phyloP scores from a whole-genome alignment of 2,113 vertebrate species.

The Cygnus atratus region DNA sequence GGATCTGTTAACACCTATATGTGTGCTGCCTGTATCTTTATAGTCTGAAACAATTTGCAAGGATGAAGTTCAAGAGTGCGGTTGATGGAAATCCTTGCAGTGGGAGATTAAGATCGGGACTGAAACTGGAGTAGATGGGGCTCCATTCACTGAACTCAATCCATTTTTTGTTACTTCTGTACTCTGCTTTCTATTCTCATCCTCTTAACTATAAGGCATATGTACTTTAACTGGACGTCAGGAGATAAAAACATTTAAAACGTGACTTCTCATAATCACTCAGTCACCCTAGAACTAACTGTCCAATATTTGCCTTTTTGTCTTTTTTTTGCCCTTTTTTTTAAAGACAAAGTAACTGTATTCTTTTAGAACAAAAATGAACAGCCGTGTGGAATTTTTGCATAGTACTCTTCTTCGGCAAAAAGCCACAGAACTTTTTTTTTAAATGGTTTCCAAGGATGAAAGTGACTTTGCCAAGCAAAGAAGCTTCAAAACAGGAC shows the following conservation, averaged over 20 bases:
- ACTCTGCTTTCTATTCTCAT: not conserved
- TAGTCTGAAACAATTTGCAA: not conserved
- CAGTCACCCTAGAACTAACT: not conserved
- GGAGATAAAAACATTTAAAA: not conserved
- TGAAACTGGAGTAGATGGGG: not conserved
- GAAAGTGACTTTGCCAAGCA: slow-evolving; percentile 95
- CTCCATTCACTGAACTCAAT: not conserved
- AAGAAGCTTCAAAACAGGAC: slow-evolving; percentile 87
- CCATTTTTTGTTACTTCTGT: not conserved
- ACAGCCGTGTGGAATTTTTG: slow-evolving; percentile 88
- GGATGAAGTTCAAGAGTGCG: not conserved
- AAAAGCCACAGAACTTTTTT: slow-evolving; percentile 89
- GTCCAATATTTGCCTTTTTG: slow-evolving; percentile 29
- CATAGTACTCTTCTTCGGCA: slow-evolving; percentile 88
- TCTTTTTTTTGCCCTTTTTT: not conserved
- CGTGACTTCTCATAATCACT: not conserved
- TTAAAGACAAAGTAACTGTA: slow-evolving; percentile 77
- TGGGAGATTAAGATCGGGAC: not conserved
- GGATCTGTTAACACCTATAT: not conserved
- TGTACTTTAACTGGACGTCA: not conserved
- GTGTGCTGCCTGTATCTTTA: not conserved
- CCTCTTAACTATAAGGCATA: not conserved
- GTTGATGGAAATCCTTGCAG: not conserved
- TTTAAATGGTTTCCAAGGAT: slow-evolving; percentile 91
- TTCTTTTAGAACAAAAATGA: slow-evolving; percentile 83